A percentile compares a stretch with the other conserved stretches of the same genome.
phyloP scores from a whole-genome alignment of 2,797 vertebrate species.

The Rhincodon typus region DNA sequence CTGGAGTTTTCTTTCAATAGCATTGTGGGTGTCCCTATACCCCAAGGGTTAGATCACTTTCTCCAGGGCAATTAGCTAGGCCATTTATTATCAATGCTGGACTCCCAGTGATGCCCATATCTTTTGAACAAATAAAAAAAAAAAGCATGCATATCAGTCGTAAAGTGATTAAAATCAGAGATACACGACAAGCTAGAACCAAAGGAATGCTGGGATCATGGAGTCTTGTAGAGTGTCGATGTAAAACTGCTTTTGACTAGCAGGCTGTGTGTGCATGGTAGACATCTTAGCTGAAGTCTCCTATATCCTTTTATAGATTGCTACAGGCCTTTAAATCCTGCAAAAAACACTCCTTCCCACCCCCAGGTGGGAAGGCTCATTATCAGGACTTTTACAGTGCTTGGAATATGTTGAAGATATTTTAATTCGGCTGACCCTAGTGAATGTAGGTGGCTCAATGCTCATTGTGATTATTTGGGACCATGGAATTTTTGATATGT shows the following conservation, averaged over 20 bases:
- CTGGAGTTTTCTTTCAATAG: too few relatives aligned
- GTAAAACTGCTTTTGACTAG: too few relatives aligned
- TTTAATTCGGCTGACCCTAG: neutral
- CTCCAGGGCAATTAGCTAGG: too few relatives aligned
- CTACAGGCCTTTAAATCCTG: neutral
- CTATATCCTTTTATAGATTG: neutral
- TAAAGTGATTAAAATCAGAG: neutral
- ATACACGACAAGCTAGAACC: neutral
- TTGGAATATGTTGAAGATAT: neutral
- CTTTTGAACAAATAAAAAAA: too few relatives aligned
- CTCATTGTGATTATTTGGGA: neutral
- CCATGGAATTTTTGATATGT: neutral
- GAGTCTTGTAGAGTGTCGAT: too few relatives aligned
- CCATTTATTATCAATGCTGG: too few relatives aligned
- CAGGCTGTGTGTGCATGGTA: too few relatives aligned
- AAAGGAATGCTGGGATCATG: neutral
- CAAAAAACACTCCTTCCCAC: neutral
- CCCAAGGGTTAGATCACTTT: too few relatives aligned
- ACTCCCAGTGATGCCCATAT: too few relatives aligned
- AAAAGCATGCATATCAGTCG: neutral
- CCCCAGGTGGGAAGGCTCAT: neutral
- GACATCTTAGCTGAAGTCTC: too few relatives aligned
- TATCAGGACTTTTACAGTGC: neutral
- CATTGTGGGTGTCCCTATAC: too few relatives aligned
- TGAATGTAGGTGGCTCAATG: neutral